phyloP scores from a whole-genome alignment of 2,797 vertebrate genomes.

The Margarornis squamiger region DNA sequence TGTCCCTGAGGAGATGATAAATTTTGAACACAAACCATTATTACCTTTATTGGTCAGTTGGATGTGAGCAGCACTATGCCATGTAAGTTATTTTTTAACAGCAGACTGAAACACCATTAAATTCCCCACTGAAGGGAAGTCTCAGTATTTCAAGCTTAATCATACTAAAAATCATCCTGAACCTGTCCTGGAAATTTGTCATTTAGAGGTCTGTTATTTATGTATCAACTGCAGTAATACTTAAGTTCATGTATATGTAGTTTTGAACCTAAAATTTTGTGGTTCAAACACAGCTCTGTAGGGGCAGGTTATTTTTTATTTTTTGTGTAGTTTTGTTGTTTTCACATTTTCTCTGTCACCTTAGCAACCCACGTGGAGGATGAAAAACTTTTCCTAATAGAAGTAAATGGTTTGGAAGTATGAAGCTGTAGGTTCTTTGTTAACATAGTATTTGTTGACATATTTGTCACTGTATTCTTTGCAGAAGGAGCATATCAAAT shows the following conservation, averaged over 20 bases:
- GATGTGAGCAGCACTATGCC: background rate
- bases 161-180: background rate
- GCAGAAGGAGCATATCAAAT: conserved; percentile 10
- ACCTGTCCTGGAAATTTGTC: background rate
- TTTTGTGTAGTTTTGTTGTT: background rate
- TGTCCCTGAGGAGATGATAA: background rate
- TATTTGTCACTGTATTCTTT: conserved; percentile 9
- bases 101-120: background rate
- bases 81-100: background rate
- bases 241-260: background rate
- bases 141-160: background rate
- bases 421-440: background rate
- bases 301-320: background rate
- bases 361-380: background rate
- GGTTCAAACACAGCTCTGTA: background rate
- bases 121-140: background rate
- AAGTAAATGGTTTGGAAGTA: background rate
- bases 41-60: background rate
- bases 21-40: background rate
- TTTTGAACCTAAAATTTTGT: background rate
- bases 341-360: background rate
- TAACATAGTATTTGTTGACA: background rate
- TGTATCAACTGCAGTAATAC: background rate
- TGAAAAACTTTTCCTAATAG: background rate
- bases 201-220: background rate